A percentile compares a stretch with the other conserved stretches of the same genome.
Evolutionary conservation across 2,113 vertebrate genomes (phyloP).

Genomic region (Amblyornis subalaris): DNA sequence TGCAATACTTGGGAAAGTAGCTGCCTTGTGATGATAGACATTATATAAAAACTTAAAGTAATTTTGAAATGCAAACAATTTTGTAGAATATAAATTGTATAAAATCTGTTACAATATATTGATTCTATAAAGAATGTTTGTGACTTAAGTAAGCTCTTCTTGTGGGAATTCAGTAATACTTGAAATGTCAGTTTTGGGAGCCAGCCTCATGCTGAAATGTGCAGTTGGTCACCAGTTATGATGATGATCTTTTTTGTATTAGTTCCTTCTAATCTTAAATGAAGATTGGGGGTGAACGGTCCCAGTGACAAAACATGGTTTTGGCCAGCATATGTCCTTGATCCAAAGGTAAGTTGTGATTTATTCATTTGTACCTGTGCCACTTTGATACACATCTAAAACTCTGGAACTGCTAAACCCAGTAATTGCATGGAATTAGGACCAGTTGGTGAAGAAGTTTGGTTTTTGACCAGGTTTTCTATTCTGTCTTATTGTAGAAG

Average conservation of each 20-base stretch:
- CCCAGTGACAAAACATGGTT: neutral
- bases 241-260: neutral
- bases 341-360: neutral
- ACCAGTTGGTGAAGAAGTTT: neutral
- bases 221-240: neutral
- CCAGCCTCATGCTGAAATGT: neutral
- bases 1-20: neutral
- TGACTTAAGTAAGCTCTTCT: neutral
- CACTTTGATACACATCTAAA: neutral
- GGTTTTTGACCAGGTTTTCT: neutral
- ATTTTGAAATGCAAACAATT: neutral
- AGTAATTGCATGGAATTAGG: neutral
- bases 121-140: neutral
- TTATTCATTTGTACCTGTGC: neutral
- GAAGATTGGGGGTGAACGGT: neutral
- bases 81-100: slow-evolving; percentile 1
- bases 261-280: neutral
- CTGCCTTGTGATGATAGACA: neutral
- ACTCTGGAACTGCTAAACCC: neutral
- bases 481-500: neutral
- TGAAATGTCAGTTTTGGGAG: neutral
- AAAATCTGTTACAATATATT: neutral
- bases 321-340: neutral
- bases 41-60: neutral
- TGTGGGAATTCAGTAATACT: neutral